A percentile compares a stretch with the other conserved stretches of the same genome.
Evolutionary conservation across 2,888 invertebrate genomes (phyloP).

Genomic region (Drosophila setosimentum): DNA sequence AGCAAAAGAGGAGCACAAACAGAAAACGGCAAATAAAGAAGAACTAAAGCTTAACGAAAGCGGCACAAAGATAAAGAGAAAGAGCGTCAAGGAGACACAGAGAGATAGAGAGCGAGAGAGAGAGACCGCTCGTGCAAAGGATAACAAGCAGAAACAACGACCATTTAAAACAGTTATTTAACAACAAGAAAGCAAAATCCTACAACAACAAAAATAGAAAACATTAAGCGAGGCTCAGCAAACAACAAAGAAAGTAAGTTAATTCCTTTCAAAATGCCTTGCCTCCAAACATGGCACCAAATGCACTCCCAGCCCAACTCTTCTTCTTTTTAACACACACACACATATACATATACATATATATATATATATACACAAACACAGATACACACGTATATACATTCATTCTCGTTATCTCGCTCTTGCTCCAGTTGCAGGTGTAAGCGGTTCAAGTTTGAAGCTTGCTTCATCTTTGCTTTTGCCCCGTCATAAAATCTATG

Average conservation of each 20-base stretch:
- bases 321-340: constrained; percentile 18
- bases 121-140: constrained; percentile 34
- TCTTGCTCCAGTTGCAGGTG: constrained; percentile 72
- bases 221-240: constrained; percentile 29
- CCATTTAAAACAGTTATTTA: constrained; percentile 56
- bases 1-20: constrained; percentile 49
- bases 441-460: constrained; percentile 26
- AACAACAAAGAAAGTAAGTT: constrained; percentile 74
- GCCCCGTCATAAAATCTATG: constrained; percentile 70
- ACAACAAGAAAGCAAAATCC: constrained; percentile 12
- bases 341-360: not conserved
- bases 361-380: not conserved
- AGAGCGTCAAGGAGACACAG: constrained; percentile 2
- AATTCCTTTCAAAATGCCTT: constrained; percentile 67
- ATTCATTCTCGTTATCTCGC: constrained; percentile 22
- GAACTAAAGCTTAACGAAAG: constrained; percentile 31
- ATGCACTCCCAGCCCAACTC: constrained; percentile 33
- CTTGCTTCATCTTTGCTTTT: constrained; percentile 42
- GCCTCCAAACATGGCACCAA: constrained; percentile 68
- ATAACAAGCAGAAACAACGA: constrained; percentile 49
- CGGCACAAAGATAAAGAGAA: constrained; percentile 10
- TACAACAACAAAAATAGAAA: constrained; percentile 23
- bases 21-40: constrained; percentile 36
- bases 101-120: not conserved
- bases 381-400: not conserved